phyloP scores from a whole-genome alignment of 2,797 vertebrate species.

The Rhodeus uyekii region DNA sequence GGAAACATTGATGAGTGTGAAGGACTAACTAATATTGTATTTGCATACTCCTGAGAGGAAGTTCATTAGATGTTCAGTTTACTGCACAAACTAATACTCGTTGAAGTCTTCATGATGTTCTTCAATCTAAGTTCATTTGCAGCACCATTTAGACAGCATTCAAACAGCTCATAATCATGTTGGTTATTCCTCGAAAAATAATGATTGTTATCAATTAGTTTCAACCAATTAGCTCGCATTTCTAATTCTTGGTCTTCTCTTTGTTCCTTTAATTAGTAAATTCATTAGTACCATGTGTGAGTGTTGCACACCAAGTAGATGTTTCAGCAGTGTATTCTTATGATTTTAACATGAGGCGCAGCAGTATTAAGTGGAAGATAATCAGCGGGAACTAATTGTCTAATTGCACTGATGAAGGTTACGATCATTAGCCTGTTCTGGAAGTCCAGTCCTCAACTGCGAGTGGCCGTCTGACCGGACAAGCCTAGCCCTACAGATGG shows the following conservation, averaged over 20 bases:
- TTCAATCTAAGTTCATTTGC: neutral
- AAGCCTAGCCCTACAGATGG: conserved; percentile 51
- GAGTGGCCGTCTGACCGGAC: conserved; percentile 61
- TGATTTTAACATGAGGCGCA: conserved; percentile 73
- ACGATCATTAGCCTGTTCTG: conserved; percentile 69
- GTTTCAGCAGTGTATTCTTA: conserved; percentile 72
- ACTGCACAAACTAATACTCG: neutral
- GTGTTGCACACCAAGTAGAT: conserved; percentile 71
- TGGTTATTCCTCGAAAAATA: conserved; percentile 46
- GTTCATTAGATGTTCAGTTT: neutral
- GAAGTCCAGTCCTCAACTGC: conserved; percentile 71
- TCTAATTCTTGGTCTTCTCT: conserved; percentile 51
- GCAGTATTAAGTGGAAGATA: conserved; percentile 81
- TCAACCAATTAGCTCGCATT: conserved; percentile 57
- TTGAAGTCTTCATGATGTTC: neutral
- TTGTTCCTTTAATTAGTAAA: conserved; percentile 53
- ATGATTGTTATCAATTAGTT: conserved; percentile 56
- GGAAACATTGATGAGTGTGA: neutral
- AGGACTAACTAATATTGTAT: neutral
- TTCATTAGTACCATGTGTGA: conserved; percentile 51
- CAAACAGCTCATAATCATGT: conserved; percentile 40
- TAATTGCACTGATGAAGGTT: conserved; percentile 81
- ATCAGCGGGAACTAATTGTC: conserved; percentile 87
- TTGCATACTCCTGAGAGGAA: neutral
- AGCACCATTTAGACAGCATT: conserved; percentile 7